phyloP scores from a whole-genome alignment of 37 sponge, comb jelly and placozoan species.

The Chondrilla cf. caribensis region DNA sequence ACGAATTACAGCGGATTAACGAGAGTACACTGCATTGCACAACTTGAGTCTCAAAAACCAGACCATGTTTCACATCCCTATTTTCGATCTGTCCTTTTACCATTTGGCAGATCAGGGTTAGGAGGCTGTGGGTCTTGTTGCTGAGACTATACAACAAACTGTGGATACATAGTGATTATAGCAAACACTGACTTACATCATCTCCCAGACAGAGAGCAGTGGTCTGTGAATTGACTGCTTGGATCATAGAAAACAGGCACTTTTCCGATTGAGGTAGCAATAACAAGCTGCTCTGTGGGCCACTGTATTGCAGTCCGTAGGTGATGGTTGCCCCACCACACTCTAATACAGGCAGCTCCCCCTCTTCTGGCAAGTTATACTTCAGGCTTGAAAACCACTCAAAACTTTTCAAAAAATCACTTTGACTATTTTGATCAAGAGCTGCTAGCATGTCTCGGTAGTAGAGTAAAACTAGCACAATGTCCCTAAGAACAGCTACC shows the following conservation, averaged over 20 bases:
- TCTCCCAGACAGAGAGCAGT: background rate
- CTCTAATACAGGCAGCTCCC: background rate
- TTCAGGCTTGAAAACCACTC: background rate
- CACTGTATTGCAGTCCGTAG: slow-evolving; percentile 18
- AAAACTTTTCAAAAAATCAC: background rate
- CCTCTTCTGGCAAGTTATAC: background rate
- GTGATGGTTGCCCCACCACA: background rate
- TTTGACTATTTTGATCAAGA: background rate
- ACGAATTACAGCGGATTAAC: too few relatives aligned
- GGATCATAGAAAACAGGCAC: background rate
- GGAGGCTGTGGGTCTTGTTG: too few relatives aligned
- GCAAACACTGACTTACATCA: background rate
- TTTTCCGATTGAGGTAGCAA: background rate
- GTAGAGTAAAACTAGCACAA: background rate
- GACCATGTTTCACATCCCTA: background rate
- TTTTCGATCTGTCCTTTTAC: too few relatives aligned
- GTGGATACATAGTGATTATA: too few relatives aligned
- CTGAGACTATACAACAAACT: too few relatives aligned
- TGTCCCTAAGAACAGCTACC: background rate
- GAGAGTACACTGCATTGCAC: too few relatives aligned
- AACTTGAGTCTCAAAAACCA: background rate
- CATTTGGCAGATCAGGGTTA: too few relatives aligned
- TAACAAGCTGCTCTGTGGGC: background rate
- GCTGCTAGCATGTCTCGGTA: background rate
- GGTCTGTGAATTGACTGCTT: background rate